Percentiles rank a stretch among this genome's conserved stretches.
phyloP scores from a whole-genome alignment of 1,140 invertebrate species.

The Drosophila teissieri region DNA sequence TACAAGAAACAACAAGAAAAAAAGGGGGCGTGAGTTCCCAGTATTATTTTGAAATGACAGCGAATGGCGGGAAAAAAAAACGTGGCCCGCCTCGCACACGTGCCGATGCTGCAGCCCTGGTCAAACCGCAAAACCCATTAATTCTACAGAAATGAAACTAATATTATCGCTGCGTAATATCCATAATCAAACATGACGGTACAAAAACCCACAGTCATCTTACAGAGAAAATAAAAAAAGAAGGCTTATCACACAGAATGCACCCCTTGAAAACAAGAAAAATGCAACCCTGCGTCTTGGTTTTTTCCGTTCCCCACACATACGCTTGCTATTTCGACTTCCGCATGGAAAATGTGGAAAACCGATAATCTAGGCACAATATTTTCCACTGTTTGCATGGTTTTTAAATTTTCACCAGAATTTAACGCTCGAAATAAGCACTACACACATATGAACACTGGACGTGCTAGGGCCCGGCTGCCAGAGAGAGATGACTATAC shows the following conservation, averaged over 20 bases:
- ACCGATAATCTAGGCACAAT: constrained; percentile 15
- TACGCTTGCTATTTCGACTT: background rate
- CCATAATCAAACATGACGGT: constrained; percentile 9
- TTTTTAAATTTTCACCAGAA: constrained; percentile 32
- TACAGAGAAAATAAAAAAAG: background rate
- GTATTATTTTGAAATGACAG: constrained; percentile 20
- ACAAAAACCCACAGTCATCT: constrained; percentile 34
- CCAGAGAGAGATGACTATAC: constrained; percentile 54
- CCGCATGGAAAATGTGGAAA: background rate
- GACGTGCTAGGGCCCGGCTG: constrained; percentile 12
- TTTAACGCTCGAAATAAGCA: constrained; percentile 35
- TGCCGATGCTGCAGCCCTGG: constrained; percentile 20
- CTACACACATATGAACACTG: constrained; percentile 23
- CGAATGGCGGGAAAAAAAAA: constrained; percentile 45
- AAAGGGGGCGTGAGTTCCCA: constrained; percentile 14
- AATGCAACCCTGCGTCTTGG: constrained; percentile 52
- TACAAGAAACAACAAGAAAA: constrained; percentile 27
- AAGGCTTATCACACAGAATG: constrained; percentile 37
- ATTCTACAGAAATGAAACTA: background rate
- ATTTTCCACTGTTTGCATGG: constrained; percentile 29
- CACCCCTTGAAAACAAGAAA: constrained; percentile 13
- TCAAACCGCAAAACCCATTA: constrained; percentile 2
- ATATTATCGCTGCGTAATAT: constrained; percentile 25
- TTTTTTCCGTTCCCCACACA: constrained; percentile 29
- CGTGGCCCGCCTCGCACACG: constrained; percentile 20